Evolutionary conservation across 1,140 invertebrate genomes (phyloP).

Genomic region (Cydia fagiglandana): DNA sequence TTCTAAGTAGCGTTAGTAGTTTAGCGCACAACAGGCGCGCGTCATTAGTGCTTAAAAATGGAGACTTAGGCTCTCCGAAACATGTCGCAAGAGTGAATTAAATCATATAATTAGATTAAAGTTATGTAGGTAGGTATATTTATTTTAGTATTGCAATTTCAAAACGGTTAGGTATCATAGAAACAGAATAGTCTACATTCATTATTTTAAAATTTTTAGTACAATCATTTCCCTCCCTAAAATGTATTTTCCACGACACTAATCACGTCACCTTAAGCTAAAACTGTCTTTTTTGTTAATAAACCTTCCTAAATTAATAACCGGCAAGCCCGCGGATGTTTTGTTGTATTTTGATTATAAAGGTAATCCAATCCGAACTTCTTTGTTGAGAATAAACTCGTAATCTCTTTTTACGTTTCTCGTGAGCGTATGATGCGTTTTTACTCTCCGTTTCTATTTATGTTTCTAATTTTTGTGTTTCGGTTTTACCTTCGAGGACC

Average conservation of each 20-base stretch:
- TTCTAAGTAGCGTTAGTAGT: too few species aligned
- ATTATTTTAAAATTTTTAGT: too few species aligned
- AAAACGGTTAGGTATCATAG: too few species aligned
- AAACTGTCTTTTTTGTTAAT: slow-evolving; percentile 23
- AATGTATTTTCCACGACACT: background rate
- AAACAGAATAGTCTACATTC: too few species aligned
- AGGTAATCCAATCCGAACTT: slow-evolving; percentile 29
- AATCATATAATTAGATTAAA: too few species aligned
- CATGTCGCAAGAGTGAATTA: too few species aligned
- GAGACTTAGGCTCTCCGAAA: too few species aligned
- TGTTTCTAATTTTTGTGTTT: background rate
- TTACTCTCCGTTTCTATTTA: background rate
- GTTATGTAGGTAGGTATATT: too few species aligned
- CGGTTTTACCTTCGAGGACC: background rate
- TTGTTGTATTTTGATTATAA: slow-evolving; percentile 29
- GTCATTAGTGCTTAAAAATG: too few species aligned
- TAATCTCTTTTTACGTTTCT: slow-evolving; percentile 2
- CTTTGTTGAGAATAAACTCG: slow-evolving; percentile 17
- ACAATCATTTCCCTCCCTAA: too few species aligned
- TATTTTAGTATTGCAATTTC: too few species aligned
- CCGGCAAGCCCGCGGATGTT: slow-evolving; percentile 17
- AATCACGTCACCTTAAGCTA: background rate
- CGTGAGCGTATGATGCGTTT: slow-evolving; percentile 6
- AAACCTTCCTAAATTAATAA: slow-evolving; percentile 32
- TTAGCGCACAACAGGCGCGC: too few species aligned